Evolutionary conservation across 2,888 invertebrate genomes (phyloP).

Genomic region (Sminthurides aquaticus): DNA sequence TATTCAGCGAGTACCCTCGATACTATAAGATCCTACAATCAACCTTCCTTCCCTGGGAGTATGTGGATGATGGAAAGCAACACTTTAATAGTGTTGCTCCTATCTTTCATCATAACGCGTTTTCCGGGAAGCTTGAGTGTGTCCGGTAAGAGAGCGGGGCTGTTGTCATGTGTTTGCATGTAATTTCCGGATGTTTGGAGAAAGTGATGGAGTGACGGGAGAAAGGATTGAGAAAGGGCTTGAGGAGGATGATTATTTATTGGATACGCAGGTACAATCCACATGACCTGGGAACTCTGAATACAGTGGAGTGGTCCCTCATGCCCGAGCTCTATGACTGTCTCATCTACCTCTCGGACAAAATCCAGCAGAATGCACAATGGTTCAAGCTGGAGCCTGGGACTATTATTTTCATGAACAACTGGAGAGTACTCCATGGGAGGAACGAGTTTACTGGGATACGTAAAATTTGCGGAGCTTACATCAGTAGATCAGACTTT

Average conservation of each 20-base stretch:
- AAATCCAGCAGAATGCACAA: slow-evolving; percentile 48
- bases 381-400: slow-evolving; percentile 60
- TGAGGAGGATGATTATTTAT: no score
- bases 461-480: slow-evolving; percentile 62
- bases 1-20: slow-evolving; percentile 53
- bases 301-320: slow-evolving; percentile 51
- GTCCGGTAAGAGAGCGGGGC: slow-evolving; percentile 51
- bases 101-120: slow-evolving; percentile 54
- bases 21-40: slow-evolving; percentile 56
- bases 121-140: slow-evolving; percentile 55
- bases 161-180: not conserved
- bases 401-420: slow-evolving; percentile 64
- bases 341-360: slow-evolving; percentile 52
- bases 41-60: slow-evolving; percentile 58
- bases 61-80: slow-evolving; percentile 57
- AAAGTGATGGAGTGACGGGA: slow-evolving; percentile 3
- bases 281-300: slow-evolving; percentile 63
- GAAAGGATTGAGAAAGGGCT: no score
- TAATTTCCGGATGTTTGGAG: not conserved
- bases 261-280: slow-evolving; percentile 67
- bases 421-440: slow-evolving; percentile 71
- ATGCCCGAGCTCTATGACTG: slow-evolving; percentile 59
- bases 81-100: slow-evolving; percentile 53
- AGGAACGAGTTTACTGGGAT: slow-evolving; percentile 61
- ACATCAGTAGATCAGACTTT: slow-evolving; percentile 64